Conservation (phyloP, 2,113 vertebrate species). For the Scomber japonicus region DNA sequence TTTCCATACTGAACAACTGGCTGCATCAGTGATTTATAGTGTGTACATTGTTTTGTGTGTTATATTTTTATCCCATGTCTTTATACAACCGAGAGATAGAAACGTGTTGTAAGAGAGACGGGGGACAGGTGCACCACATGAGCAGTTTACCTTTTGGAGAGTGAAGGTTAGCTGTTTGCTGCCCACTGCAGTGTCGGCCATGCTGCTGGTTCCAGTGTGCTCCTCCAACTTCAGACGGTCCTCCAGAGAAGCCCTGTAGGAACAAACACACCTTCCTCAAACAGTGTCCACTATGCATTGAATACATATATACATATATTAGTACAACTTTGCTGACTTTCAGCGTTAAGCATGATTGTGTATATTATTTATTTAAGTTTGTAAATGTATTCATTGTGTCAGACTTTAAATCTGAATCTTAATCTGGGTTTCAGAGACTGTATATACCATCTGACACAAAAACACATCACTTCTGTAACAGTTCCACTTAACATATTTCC, state of each 20-base stretch:
- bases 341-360: not conserved
- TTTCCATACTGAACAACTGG: too few species aligned
- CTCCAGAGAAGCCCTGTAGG: conserved; percentile 91
- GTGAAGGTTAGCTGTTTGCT: conserved; percentile 97
- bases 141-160: conserved; percentile 89
- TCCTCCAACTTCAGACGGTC: conserved; percentile 94
- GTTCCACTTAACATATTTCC: not conserved
- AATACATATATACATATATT: not conserved
- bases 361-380: not conserved
- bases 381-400: not conserved
- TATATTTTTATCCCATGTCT: not conserved
- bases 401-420: not conserved
- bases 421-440: not conserved
- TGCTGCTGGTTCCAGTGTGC: conserved; percentile 83
- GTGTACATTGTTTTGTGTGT: too few species aligned
- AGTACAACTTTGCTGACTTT: not conserved
- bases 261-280: conserved; percentile 1
- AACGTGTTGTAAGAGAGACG: not conserved
- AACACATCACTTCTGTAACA: not conserved
- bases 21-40: too few species aligned
- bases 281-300: not conserved
- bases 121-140: not conserved
- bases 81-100: not conserved
- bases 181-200: conserved; percentile 91
- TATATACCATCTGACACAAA: not conserved